Base-by-base conservation (phyloP, 2,797 vertebrate species). In the Mormyrops boulengeri region DNA sequence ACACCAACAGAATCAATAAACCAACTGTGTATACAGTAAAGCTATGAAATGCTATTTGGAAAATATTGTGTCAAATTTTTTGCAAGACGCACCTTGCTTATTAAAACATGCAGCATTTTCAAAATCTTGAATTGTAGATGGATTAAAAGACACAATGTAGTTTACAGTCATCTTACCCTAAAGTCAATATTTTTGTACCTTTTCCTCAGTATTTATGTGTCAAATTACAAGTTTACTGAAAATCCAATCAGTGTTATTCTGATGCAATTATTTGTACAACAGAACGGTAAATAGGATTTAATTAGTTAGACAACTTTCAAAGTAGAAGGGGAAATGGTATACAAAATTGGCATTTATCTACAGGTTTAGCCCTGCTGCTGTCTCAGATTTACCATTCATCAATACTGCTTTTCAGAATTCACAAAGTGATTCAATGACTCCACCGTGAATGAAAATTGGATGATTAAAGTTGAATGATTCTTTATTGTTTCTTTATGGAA, bases 361-460 rank as follows among this genome's bases (percentile, higher is more conserved):
- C n/a, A 87, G 90, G 90, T 92, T 90, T 91, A 93, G 89, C 84
- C 52, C 92, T 90, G 91, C 90, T 92, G 93, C 94, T 92, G 90
- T 91, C 92, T 95, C 95, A 95, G 95, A 92, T 93, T 94, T 94
- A 93, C 92, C 92, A 93, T 93, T 88, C 92, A 94, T 95, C 94
- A 94, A 93, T 95, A 93, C 62, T 12, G 26, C 14, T 69, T 90
- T 89, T 90, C 7, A 11, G 41, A 26, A 47, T 47, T 49, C 41
- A 85, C 82, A 50, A 50, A 85, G 66, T 80, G 38, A 44, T 80
- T 50, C n/a, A 85, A 52, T 52, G n/a, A 22, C 84, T 85, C n/a
- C 22, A 26, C 49, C 12, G 22, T 52, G 50, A 50, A 50, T 50
- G 22, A 53, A 85, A 50, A 50, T 50, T 85, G 82, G 82, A 44